phyloP scores from a whole-genome alignment of 2,113 vertebrate species.

The Pseudonaja textilis region DNA sequence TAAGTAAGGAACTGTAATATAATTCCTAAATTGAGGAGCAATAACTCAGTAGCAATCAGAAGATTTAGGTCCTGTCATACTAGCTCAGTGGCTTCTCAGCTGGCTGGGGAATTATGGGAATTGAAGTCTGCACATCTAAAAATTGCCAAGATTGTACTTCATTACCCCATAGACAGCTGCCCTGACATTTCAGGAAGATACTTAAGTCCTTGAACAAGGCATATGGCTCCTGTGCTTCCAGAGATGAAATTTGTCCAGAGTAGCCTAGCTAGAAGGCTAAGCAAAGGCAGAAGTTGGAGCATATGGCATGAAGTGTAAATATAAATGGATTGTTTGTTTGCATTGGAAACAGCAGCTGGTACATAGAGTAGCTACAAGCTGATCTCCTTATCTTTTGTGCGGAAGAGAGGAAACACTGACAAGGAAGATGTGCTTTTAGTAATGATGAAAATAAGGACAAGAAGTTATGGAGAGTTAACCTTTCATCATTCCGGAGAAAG shows the following conservation, averaged over 20 bases:
- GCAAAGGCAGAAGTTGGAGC: background rate
- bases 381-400: background rate
- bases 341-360: background rate
- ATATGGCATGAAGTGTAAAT: background rate
- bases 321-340: background rate
- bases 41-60: background rate
- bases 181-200: background rate
- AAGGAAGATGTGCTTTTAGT: background rate
- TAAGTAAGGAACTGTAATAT: background rate
- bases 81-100: background rate
- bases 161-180: background rate
- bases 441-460: background rate
- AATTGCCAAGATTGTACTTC: background rate
- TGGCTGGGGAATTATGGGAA: background rate
- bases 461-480: background rate
- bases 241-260: background rate
- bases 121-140: background rate
- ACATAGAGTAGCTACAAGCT: background rate
- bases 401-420: background rate
- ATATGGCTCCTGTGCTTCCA: background rate
- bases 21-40: background rate
- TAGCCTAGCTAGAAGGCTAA: background rate
- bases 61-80: background rate
- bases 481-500: background rate
- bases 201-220: background rate